Base-by-base conservation (phyloP, 2,113 vertebrate genomes). In the Zapornia atra region DNA sequence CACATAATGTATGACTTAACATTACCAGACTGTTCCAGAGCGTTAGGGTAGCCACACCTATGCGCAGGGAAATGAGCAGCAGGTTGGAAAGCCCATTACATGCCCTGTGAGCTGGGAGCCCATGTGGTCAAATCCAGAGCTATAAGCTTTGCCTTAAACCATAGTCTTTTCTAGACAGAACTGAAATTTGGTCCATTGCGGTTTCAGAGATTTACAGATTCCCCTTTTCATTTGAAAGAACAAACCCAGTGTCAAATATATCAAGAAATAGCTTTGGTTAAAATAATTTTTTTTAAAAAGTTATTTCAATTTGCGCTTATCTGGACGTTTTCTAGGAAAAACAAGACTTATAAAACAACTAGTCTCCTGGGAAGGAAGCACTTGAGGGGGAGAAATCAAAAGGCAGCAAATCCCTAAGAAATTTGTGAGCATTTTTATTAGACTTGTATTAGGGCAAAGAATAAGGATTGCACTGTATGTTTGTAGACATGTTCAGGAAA, bases 291-390 rank as follows among this genome's bases (percentile, higher is more conserved):
- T 46, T 46, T 18, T 57, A 72, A 83, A 77, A 79, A 15, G 14
- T 0, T 0, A 69, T 90, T 93, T 91, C 87, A 73, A 73, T 50
- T 95, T 81, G 57, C 75, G 73, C 69, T 97, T 92, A 82, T 97
- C 92, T 93, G 59, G 78, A 92, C 82, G 92, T 95, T 97, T 97
- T 94, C 76, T 78, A 96, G 77, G 93, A 38, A 96, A 95, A 95
- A 92, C 71, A 94, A 89, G 88, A 88, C 44, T 85, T 31, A 0
- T 90, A 91, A 95, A 96, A 93, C 36, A 81, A 61, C n/a, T 79
- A n/a, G 61, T 91, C 94, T 88, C 83, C n/a, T 85, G 82, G 92
- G 86, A 92, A 96, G 60, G 64, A 36, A 86, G 54, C 48, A 94
- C 72, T 82, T 81, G 96, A 94, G 87, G 64, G 57, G 72, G 28